These are phyloP conservation scores for Mus caroli DNA, from an alignment of 2,797 vertebrate genomes.

Conservation along the genomic window DNA sequence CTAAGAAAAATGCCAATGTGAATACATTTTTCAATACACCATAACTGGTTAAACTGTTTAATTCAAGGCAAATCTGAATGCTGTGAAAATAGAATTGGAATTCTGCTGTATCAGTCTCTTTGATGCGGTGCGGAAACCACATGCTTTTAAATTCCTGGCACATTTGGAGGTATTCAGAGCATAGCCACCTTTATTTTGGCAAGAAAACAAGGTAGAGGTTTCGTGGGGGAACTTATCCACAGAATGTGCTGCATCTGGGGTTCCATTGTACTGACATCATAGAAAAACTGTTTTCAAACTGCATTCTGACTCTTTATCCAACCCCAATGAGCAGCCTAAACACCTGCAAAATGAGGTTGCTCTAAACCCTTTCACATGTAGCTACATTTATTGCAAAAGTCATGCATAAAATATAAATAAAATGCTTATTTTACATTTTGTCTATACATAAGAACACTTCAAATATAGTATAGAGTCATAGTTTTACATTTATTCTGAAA, in stretches of 20 bases:
- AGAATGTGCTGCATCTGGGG: conserved; percentile 12
- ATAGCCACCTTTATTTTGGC: conserved; percentile 55
- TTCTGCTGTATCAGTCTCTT: conserved; percentile 16
- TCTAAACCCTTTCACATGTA: neutral
- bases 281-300: neutral
- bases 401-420: neutral
- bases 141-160: conserved; percentile 13
- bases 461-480: neutral
- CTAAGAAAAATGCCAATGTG: conserved; percentile 2
- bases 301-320: neutral
- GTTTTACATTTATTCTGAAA: neutral
- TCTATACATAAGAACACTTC: neutral
- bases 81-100: neutral
- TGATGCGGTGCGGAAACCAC: neutral
- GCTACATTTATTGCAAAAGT: neutral
- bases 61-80: neutral
- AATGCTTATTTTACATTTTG: neutral
- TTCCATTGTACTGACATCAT: neutral
- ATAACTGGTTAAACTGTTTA: neutral
- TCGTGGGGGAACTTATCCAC: neutral
- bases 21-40: conserved; percentile 31
- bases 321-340: neutral
- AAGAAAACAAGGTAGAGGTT: conserved; percentile 38
- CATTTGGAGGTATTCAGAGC: conserved; percentile 70
- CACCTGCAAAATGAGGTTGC: neutral